Evolutionary conservation across 2,113 vertebrate species (phyloP).

Genomic region (Tachycineta bicolor): DNA sequence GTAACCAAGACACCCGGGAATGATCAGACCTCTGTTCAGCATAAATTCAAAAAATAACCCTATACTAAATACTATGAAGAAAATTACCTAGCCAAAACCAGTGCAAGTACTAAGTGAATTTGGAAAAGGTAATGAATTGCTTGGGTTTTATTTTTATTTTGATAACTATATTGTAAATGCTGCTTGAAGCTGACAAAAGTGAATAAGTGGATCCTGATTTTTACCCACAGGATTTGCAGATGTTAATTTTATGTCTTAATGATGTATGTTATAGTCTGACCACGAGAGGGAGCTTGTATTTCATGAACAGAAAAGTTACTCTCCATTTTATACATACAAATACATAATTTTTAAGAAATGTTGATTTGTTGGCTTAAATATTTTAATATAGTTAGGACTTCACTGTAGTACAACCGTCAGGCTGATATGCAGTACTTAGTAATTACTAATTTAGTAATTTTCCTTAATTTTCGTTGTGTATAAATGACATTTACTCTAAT

Average conservation of each 20-base stretch:
- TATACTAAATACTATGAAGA: background rate
- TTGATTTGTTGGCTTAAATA: background rate
- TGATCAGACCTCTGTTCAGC: background rate
- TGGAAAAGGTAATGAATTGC: background rate
- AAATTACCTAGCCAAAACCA: background rate
- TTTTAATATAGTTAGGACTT: background rate
- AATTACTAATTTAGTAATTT: background rate
- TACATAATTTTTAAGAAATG: background rate
- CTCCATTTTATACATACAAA: background rate
- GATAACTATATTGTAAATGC: background rate
- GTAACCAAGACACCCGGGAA: background rate
- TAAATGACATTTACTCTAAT: background rate
- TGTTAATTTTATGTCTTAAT: background rate
- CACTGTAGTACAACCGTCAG: background rate
- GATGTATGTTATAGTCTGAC: background rate
- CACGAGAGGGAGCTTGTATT: conserved; percentile 26
- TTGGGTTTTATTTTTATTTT: background rate
- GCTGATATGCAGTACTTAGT: background rate
- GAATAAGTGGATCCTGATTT: background rate
- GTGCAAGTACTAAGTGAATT: background rate
- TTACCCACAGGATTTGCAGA: background rate
- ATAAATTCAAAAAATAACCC: background rate
- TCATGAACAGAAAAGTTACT: background rate
- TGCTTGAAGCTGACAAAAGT: background rate
- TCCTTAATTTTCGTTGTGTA: background rate